A percentile compares a stretch with the other conserved stretches of the same genome.
These are phyloP conservation scores for Theocolax elegans DNA, from an alignment of 1,140 invertebrate species.

Conservation along the genomic window DNA sequence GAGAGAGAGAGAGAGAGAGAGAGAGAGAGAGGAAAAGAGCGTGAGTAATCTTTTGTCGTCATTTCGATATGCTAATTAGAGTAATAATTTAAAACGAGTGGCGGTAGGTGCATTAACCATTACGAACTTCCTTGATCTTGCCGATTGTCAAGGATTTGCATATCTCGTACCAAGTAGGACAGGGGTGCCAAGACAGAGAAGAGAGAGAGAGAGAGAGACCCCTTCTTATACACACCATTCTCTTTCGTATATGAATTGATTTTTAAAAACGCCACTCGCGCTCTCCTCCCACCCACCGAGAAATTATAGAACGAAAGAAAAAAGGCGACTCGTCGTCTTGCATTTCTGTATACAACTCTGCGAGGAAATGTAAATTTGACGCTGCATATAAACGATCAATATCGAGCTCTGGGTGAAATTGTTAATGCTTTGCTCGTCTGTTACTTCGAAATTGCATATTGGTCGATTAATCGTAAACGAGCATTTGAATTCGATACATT, in stretches of 20 bases:
- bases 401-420: too few relatives aligned
- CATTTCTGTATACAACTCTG: neutral
- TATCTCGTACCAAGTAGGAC: conserved; percentile 15
- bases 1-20: neutral
- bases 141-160: conserved; percentile 26
- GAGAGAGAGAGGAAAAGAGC: neutral
- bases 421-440: too few relatives aligned
- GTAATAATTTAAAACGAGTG: conserved; percentile 18
- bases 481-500: too few relatives aligned
- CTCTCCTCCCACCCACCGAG: neutral
- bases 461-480: too few relatives aligned
- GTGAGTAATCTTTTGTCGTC: too few relatives aligned
- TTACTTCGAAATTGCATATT: too few relatives aligned
- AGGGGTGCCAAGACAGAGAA: neutral
- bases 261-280: conserved; percentile 15
- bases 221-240: too few relatives aligned
- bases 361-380: neutral
- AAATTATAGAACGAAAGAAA: conserved; percentile 1
- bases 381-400: too few relatives aligned
- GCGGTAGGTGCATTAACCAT: conserved; percentile 23
- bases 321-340: too few relatives aligned
- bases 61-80: conserved; percentile 19
- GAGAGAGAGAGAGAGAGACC: too few relatives aligned
- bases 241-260: neutral
- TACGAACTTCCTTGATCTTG: conserved; percentile 29